Evolutionary conservation across 2,113 vertebrate genomes (phyloP).

Genomic region (Stomatorhinus ivindoensis): DNA sequence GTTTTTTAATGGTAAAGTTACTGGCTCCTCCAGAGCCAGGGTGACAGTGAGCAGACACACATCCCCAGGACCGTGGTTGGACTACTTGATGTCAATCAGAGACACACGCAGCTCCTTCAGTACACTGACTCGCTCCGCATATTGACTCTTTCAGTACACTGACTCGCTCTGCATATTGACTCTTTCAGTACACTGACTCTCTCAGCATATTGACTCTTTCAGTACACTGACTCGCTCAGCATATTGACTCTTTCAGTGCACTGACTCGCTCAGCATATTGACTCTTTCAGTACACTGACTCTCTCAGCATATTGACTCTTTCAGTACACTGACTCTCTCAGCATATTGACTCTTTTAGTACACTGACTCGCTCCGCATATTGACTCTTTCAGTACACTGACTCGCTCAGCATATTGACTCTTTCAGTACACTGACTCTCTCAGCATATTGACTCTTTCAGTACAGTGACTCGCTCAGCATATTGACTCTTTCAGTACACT

Average conservation of each 20-base stretch:
- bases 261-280: not conserved
- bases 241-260: not conserved
- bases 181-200: not conserved
- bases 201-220: not conserved
- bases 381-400: not conserved
- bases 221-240: not conserved
- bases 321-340: not conserved
- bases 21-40: not conserved
- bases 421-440: not conserved
- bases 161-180: not conserved
- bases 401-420: not conserved
- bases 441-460: not conserved
- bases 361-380: not conserved
- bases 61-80: not conserved
- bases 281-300: not conserved
- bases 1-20: not conserved
- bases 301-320: not conserved
- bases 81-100: not conserved
- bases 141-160: not conserved
- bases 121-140: not conserved
- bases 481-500: too few relatives aligned
- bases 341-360: not conserved
- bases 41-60: not conserved
- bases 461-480: not conserved
- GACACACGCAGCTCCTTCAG: not conserved